phyloP scores from a whole-genome alignment of 2,113 vertebrate species.

The Eudyptes chrysolophus region DNA sequence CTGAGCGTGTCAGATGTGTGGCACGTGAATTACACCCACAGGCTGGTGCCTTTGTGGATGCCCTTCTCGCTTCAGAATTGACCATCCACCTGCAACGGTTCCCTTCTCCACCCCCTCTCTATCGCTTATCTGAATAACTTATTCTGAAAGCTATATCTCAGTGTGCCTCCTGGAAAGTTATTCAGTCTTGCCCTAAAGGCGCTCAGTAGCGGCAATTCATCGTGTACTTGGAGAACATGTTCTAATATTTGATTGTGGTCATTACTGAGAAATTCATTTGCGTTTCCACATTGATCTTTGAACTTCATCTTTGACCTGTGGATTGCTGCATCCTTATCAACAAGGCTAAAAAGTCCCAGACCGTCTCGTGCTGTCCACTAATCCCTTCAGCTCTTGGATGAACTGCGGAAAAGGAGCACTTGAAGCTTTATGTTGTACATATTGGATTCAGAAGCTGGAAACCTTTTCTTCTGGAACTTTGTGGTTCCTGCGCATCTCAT shows the following conservation, averaged over 20 bases:
- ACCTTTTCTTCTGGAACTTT: background rate
- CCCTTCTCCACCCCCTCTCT: background rate
- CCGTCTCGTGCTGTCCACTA: background rate
- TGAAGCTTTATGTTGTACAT: background rate
- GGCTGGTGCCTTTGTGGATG: background rate
- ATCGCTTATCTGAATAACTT: background rate
- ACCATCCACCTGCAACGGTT: background rate
- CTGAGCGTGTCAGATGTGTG: accelerated
- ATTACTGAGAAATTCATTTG: background rate
- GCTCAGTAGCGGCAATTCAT: background rate
- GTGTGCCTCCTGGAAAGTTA: background rate
- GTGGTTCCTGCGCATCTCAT: background rate
- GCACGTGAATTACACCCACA: background rate
- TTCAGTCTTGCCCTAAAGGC: background rate
- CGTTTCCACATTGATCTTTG: background rate
- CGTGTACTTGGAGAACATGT: background rate
- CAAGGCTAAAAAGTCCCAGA: background rate
- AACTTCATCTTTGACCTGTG: background rate
- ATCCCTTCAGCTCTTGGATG: background rate
- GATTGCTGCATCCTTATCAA: background rate
- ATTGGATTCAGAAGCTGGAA: background rate
- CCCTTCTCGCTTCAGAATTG: background rate
- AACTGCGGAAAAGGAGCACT: background rate
- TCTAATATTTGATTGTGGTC: background rate
- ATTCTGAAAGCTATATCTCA: background rate